phyloP scores from a whole-genome alignment of 2,888 invertebrate species.

The Drosophila algonquin region DNA sequence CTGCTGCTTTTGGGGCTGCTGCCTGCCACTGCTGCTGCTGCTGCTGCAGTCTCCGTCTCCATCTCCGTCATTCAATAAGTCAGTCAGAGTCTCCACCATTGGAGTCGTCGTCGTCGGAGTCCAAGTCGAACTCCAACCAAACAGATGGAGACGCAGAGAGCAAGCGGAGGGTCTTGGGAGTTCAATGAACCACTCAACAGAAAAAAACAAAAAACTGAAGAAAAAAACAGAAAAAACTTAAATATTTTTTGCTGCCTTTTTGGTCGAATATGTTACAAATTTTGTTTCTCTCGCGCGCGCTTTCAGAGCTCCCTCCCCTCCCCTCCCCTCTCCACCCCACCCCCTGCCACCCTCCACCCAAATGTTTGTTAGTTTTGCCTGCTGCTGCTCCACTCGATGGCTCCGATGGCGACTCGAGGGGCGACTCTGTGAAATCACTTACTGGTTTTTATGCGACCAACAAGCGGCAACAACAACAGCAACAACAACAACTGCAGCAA shows the following conservation, averaged over 20 bases:
- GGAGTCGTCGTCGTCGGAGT: conserved; percentile 20
- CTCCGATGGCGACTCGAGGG: conserved; percentile 47
- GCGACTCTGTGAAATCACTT: conserved; percentile 73
- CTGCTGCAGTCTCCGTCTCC: conserved; percentile 39
- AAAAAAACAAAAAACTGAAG: conserved; percentile 49
- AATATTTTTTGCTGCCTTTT: conserved; percentile 65
- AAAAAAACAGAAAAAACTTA: conserved; percentile 55
- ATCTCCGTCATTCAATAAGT: conserved; percentile 77
- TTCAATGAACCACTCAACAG: conserved; percentile 69
- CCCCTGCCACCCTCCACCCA: background rate
- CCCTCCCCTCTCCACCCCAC: background rate
- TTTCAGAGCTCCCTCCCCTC: background rate
- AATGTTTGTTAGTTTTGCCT: conserved; percentile 67
- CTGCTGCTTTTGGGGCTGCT: conserved; percentile 43
- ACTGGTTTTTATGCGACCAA: conserved; percentile 74
- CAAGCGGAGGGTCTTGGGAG: conserved; percentile 30
- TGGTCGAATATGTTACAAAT: conserved; percentile 76
- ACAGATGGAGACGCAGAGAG: conserved; percentile 16
- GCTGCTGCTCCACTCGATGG: conserved; percentile 29
- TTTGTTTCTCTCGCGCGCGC: conserved; percentile 48
- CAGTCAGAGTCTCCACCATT: conserved; percentile 65
- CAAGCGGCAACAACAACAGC: conserved; percentile 19
- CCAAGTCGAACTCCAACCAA: conserved; percentile 31
- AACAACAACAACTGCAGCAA: conserved; percentile 6
- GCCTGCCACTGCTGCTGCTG: conserved; percentile 24